A percentile compares a stretch with the other conserved stretches of the same genome.
phyloP scores from a whole-genome alignment of 1,140 invertebrate genomes.

The Samia ricini region DNA sequence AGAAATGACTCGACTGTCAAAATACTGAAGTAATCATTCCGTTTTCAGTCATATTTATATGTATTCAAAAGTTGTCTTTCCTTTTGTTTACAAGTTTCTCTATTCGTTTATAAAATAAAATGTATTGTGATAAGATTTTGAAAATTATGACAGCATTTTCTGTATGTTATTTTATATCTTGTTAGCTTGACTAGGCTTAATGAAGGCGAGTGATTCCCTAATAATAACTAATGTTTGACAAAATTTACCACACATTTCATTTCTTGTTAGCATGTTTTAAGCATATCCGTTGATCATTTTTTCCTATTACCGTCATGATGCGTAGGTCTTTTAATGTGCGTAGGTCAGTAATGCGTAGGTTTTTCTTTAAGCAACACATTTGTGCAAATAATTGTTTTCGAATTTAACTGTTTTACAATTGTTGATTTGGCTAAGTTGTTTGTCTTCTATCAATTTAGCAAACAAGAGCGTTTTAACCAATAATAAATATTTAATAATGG shows the following conservation, averaged over 20 bases:
- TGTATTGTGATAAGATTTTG: neutral
- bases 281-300: too few species aligned
- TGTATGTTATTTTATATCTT: too few species aligned
- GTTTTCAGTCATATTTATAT: neutral
- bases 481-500: neutral
- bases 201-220: too few species aligned
- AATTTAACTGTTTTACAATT: slow-evolving; percentile 1
- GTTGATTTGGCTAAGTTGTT: slow-evolving; percentile 7
- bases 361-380: slow-evolving; percentile 1
- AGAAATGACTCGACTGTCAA: neutral
- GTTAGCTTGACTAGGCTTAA: too few species aligned
- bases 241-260: too few species aligned
- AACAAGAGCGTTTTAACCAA: too few species aligned
- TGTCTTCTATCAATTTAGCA: neutral
- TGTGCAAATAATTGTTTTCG: slow-evolving; percentile 10
- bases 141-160: too few species aligned
- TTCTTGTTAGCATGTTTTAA: too few species aligned
- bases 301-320: too few species aligned
- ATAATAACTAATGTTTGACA: too few species aligned
- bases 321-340: neutral
- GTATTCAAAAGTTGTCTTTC: neutral
- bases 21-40: neutral
- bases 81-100: neutral
- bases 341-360: too few species aligned
- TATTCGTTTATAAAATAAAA: neutral